Evolutionary conservation across 2,113 vertebrate genomes (phyloP).

Genomic region (Mormyrus iriodes): DNA sequence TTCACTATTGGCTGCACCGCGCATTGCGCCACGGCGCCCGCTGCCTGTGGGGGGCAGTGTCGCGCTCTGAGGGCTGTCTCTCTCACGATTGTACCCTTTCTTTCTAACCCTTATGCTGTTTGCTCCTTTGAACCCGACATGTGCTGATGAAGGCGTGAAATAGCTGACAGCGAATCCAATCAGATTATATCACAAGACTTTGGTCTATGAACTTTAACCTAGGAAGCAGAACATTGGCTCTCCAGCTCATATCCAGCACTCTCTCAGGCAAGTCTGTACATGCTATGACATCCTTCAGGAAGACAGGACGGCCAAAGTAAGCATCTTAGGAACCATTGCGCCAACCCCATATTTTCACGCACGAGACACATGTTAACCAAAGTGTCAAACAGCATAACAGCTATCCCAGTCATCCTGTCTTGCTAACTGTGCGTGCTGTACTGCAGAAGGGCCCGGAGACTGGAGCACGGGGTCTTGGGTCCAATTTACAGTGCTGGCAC

Average conservation of each 20-base stretch:
- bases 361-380: neutral
- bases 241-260: neutral
- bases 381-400: conserved; percentile 15
- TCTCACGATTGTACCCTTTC: neutral
- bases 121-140: neutral
- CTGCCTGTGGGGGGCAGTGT: neutral
- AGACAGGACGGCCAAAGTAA: neutral
- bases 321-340: neutral
- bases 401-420: neutral
- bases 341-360: neutral
- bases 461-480: conserved; percentile 7
- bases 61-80: neutral
- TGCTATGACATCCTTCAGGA: neutral
- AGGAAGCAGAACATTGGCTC: neutral
- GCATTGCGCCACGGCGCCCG: neutral
- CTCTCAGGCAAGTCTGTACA: neutral
- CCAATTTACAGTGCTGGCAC: conserved; percentile 6
- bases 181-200: neutral
- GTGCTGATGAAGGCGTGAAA: neutral
- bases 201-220: neutral
- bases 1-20: neutral
- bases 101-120: neutral
- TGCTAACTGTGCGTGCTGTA: neutral
- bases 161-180: neutral
- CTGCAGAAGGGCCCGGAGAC: neutral